A percentile compares a stretch with the other conserved stretches of the same genome.
Conservation (phyloP, 2,888 invertebrate genomes). For the Gari tellinella region DNA sequence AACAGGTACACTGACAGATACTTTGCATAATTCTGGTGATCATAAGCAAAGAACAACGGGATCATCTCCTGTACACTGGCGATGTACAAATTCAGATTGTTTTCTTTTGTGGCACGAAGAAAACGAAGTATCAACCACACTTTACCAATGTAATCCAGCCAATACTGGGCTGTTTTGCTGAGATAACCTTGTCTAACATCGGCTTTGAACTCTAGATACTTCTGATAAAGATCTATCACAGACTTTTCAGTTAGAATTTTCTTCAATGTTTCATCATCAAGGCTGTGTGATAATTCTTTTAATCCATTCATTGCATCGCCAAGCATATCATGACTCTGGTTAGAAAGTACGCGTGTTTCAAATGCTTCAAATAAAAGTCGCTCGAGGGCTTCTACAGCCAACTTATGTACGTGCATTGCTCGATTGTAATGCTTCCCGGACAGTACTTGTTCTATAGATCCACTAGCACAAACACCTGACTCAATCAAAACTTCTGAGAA, state of each 20-base stretch:
- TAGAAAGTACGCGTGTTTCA: too few relatives aligned
- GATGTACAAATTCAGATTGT: constrained; percentile 36
- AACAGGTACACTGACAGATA: constrained; percentile 41
- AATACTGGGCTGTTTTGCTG: constrained; percentile 51
- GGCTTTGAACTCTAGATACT: constrained; percentile 27
- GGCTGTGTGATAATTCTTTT: constrained; percentile 5
- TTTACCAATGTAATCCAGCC: constrained; percentile 45
- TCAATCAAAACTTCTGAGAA: constrained; percentile 39
- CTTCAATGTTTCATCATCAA: background rate
- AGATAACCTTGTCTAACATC: constrained; percentile 11
- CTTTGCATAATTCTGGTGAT: too few relatives aligned
- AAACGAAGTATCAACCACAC: constrained; percentile 34
- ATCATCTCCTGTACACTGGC: constrained; percentile 26
- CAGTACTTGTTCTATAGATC: constrained; percentile 43
- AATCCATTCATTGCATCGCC: background rate
- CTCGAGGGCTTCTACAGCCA: constrained; percentile 36
- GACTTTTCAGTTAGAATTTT: too few relatives aligned
- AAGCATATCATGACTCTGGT: too few relatives aligned
- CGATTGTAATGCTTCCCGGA: constrained; percentile 31
- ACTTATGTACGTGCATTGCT: constrained; percentile 49
- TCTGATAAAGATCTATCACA: background rate
- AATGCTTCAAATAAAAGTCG: constrained; percentile 22
- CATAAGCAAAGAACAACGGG: constrained; percentile 38
- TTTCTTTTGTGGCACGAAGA: constrained; percentile 41
- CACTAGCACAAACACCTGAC: constrained; percentile 44